Percentiles rank a stretch among this genome's conserved stretches.
phyloP scores from a whole-genome alignment of 2,888 invertebrate species.

The Polydrusus cervinus region DNA sequence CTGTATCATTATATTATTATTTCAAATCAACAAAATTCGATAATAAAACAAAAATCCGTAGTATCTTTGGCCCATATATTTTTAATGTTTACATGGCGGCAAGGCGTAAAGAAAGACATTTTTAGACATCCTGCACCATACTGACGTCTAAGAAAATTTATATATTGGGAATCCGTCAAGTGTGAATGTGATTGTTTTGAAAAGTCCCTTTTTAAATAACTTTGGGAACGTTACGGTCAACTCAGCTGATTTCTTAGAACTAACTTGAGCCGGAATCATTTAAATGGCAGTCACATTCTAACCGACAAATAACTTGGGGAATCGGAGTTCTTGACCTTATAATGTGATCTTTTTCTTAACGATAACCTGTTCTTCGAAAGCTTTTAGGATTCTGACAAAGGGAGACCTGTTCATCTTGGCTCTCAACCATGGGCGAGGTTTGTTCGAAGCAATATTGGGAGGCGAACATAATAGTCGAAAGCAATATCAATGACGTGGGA shows the following conservation, averaged over 20 bases:
- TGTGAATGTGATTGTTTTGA: constrained; percentile 52
- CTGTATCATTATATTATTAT: too few species aligned
- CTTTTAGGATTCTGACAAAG: constrained; percentile 51
- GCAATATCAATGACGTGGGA: constrained; percentile 54
- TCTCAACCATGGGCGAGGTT: constrained; percentile 41
- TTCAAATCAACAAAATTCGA: too few species aligned
- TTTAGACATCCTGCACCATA: constrained; percentile 31
- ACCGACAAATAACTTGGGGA: neutral
- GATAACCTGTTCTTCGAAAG: constrained; percentile 52
- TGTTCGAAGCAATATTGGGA: constrained; percentile 50
- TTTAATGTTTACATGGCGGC: constrained; percentile 36
- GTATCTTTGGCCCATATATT: constrained; percentile 13
- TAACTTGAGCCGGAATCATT: constrained; percentile 38
- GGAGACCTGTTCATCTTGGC: constrained; percentile 48
- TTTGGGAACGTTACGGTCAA: constrained; percentile 48
- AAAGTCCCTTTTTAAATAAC: constrained; percentile 46
- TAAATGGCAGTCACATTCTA: constrained; percentile 38
- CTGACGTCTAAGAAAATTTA: constrained; percentile 40
- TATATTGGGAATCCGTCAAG: constrained; percentile 53
- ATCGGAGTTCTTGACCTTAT: constrained; percentile 14
- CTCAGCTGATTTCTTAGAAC: constrained; percentile 55
- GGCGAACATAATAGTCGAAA: constrained; percentile 46
- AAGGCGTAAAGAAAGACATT: constrained; percentile 20
- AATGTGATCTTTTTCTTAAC: constrained; percentile 38
- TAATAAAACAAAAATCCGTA: too few species aligned